Evolutionary conservation across 2,113 vertebrate genomes (phyloP).

Genomic region (Pan paniscus): DNA sequence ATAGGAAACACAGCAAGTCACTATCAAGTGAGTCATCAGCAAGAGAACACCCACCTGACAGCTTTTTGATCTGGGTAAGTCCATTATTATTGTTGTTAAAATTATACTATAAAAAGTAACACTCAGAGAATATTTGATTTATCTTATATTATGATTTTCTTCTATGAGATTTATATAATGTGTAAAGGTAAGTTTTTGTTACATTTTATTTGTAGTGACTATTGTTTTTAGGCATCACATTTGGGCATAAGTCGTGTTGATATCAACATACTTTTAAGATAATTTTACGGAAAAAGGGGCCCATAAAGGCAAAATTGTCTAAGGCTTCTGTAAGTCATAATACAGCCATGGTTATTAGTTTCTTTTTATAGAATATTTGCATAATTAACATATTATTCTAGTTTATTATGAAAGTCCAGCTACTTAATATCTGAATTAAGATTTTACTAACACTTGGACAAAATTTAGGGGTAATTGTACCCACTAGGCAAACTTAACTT

Average conservation of each 20-base stretch:
- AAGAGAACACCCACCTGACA: not conserved
- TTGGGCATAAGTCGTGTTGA: not conserved
- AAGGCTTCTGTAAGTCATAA: not conserved
- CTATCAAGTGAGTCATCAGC: not conserved
- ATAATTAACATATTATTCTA: not conserved
- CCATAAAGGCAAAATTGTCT: not conserved
- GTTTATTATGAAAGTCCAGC: slow-evolving; percentile 13
- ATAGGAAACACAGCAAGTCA: not conserved
- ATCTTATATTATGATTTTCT: not conserved
- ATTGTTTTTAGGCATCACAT: not conserved
- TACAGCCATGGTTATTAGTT: not conserved
- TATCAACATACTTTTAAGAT: not conserved
- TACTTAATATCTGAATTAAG: not conserved
- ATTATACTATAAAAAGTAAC: not conserved
- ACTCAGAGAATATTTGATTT: not conserved
- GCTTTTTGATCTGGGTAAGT: not conserved
- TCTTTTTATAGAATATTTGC: not conserved
- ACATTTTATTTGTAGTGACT: not conserved
- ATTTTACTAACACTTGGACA: not conserved
- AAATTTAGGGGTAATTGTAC: not conserved
- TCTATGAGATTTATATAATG: not conserved
- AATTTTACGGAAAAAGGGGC: not conserved
- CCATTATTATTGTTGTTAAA: not conserved
- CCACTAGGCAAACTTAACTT: not conserved
- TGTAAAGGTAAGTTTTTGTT: not conserved